These are phyloP conservation scores for Camptogramma bilineatum DNA, from an alignment of 2,888 invertebrate species.

Conservation along the genomic window DNA sequence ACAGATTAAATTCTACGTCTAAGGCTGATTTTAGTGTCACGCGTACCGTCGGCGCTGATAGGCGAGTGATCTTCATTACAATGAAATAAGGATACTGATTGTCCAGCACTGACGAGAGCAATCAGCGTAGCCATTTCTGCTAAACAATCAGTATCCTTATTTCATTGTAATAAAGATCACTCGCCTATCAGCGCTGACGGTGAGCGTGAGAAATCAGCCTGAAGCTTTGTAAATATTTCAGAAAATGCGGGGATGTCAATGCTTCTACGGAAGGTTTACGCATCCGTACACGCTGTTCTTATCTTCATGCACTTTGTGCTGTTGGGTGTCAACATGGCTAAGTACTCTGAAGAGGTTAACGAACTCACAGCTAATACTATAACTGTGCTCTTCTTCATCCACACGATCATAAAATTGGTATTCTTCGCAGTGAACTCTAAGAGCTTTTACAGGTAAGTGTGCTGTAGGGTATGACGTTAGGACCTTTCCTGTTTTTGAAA, in stretches of 20 bases:
- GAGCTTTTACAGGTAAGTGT: conserved; percentile 88
- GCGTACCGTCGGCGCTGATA: too few species aligned
- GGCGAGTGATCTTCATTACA: too few species aligned
- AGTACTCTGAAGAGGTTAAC: conserved; percentile 91
- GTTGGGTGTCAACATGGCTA: conserved; percentile 88
- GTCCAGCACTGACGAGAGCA: too few species aligned
- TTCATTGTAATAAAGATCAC: too few species aligned
- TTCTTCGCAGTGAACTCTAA: conserved; percentile 91
- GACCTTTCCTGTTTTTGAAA: conserved; percentile 6
- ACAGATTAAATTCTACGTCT: too few species aligned
- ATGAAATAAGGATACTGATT: too few species aligned
- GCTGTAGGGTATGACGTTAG: conserved; percentile 8
- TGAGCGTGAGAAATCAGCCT: too few species aligned
- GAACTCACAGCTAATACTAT: conserved; percentile 91
- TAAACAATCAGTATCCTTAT: too few species aligned
- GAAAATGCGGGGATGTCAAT: conserved; percentile 78
- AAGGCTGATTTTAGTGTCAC: too few species aligned
- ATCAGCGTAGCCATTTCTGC: too few species aligned
- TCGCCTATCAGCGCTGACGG: too few species aligned
- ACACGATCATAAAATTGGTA: conserved; percentile 89
- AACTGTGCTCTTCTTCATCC: conserved; percentile 92
- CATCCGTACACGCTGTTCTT: conserved; percentile 86
- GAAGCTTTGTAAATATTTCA: conserved; percentile 44
- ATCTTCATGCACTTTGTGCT: conserved; percentile 87
- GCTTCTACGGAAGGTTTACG: conserved; percentile 86